Percentiles rank a stretch among this genome's conserved stretches.
Evolutionary conservation across 2,113 vertebrate genomes (phyloP).

Genomic region (Tamias sibiricus): DNA sequence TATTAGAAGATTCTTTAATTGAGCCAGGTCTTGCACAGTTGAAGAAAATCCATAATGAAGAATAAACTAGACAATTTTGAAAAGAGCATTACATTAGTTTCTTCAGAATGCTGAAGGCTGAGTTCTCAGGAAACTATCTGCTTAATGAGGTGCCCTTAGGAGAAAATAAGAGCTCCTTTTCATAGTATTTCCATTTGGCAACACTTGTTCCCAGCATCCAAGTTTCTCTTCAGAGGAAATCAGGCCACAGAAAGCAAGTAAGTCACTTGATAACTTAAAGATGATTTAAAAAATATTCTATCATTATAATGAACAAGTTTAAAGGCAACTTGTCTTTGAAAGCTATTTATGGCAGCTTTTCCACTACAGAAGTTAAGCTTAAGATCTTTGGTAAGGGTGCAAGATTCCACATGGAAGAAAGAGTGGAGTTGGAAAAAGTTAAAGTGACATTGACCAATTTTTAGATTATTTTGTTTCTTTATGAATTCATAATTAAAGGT

Average conservation of each 20-base stretch:
- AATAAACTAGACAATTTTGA: constrained; percentile 43
- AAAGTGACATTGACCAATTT: neutral
- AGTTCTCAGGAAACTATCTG: constrained; percentile 52
- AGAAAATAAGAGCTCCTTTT: constrained; percentile 47
- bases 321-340: neutral
- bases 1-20: constrained; percentile 35
- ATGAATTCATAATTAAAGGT: neutral
- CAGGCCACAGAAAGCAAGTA: neutral
- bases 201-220: neutral
- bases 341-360: neutral
- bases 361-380: neutral
- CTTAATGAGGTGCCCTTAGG: constrained; percentile 54
- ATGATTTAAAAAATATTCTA: neutral
- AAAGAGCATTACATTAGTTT: constrained; percentile 57
- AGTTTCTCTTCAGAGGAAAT: constrained; percentile 28
- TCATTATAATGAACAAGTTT: neutral
- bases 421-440: neutral
- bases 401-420: neutral
- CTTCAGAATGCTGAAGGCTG: constrained; percentile 42
- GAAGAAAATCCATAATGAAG: constrained; percentile 56
- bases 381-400: neutral
- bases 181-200: constrained; percentile 24
- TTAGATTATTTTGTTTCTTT: neutral
- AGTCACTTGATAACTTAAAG: neutral
- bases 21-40: constrained; percentile 31